These are phyloP conservation scores for Sebastes fasciatus DNA, from an alignment of 2,113 vertebrate species.

Conservation along the genomic window DNA sequence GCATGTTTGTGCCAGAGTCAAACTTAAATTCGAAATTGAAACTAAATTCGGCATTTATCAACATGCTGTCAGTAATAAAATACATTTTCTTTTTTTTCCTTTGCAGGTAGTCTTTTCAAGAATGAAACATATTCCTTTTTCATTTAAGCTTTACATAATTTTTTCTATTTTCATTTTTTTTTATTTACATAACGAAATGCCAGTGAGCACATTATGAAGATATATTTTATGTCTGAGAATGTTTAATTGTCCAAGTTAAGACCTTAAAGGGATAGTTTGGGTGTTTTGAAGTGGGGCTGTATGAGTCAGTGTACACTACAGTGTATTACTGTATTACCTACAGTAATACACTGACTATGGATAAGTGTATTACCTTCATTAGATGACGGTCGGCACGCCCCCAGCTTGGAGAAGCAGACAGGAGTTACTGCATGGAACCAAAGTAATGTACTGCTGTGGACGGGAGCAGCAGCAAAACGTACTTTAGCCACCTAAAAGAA, in stretches of 20 bases:
- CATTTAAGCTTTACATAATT: not conserved
- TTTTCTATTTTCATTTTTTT: not conserved
- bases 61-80: conserved; percentile 1
- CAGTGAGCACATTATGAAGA: not conserved
- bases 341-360: too few relatives aligned
- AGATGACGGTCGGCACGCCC: too few relatives aligned
- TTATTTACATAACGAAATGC: not conserved
- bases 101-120: not conserved
- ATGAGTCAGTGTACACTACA: too few relatives aligned
- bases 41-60: not conserved
- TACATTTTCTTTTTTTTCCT: not conserved
- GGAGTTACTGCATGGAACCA: not conserved
- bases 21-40: not conserved
- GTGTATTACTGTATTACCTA: too few relatives aligned
- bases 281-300: not conserved
- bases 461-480: not conserved
- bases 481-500: not conserved
- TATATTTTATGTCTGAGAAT: not conserved
- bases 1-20: not conserved
- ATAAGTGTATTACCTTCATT: too few relatives aligned
- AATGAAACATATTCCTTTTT: not conserved
- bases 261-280: not conserved
- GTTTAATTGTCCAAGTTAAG: not conserved
- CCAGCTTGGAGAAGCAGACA: too few relatives aligned
- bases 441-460: too few relatives aligned